These are phyloP conservation scores for Nesogale talazaci DNA, from an alignment of 2,113 vertebrate species.

Conservation along the genomic window DNA sequence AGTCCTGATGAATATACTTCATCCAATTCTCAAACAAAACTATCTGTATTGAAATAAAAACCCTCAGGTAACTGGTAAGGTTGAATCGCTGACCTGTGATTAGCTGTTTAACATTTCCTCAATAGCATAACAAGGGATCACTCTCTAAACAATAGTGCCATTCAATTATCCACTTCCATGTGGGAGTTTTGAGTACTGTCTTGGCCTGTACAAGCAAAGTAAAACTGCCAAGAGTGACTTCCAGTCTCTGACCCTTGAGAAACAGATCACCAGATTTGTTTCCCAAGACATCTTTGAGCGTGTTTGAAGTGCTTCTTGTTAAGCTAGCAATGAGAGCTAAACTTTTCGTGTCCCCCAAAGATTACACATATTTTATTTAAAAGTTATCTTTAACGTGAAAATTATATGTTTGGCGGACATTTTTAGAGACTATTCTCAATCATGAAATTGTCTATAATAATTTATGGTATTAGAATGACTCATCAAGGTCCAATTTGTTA, in stretches of 20 bases:
- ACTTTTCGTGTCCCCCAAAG: no score
- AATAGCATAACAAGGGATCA: no score
- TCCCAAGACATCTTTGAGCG: background rate
- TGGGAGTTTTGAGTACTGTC: no score
- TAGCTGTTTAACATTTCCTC: no score
- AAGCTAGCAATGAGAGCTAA: background rate
- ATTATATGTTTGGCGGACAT: background rate
- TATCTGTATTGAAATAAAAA: no score
- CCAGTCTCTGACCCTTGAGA: background rate
- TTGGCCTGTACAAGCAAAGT: no score
- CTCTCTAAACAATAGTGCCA: no score
- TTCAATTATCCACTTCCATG: no score
- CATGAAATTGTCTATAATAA: background rate
- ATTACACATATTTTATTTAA: background rate
- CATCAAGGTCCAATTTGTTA: background rate
- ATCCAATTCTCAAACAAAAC: no score
- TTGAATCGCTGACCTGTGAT: no score
- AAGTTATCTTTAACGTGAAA: background rate
- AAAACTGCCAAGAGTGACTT: background rate
- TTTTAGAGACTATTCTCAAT: background rate
- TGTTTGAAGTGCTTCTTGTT: background rate
- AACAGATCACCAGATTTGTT: background rate
- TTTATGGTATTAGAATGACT: background rate
- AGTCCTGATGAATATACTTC: no score
- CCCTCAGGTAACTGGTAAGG: no score